Base-by-base conservation (phyloP, 2,888 invertebrate species). In the Augiades crinisus region DNA sequence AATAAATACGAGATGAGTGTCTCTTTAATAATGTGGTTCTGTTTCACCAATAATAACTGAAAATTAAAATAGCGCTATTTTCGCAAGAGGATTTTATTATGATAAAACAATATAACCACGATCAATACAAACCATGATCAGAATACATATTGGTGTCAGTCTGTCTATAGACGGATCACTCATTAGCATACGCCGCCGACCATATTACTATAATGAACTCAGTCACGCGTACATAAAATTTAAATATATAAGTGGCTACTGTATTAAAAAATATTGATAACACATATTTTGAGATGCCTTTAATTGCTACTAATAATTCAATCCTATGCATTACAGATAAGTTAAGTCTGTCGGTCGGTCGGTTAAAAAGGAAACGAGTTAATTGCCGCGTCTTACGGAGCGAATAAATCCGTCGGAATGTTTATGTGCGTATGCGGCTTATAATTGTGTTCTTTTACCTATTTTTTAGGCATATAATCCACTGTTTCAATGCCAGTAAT, bases 191-290 rank as follows among this genome's bases (percentile, higher is more conserved):
- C n/a, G 59, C 61, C 68, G 60, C 62, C 64, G 62, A 70, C 67
- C 75, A 69, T 75, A 78, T 75, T 75, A 77, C 70, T 76, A 70
- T 85, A 83, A 83, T 75, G 78, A 81, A 76, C 78, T 70, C 78
- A 85, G 81, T 81, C 81, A 85, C 76, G 87, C 84, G 79, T 78
- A 75, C 75, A 81, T 80, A 75, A 79, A 83, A 87, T 87, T 85
- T 83, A 71, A 85, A 86, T 84, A 72, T 64, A 74, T 79, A 77
- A 83, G 75, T 71, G 65, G 87, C 88, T 89, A 85, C 88, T 77
- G 88, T 86, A 82, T 86, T 86, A 82, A 84, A n/a, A 76, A 83
- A 83, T 82, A 85, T 86, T 84, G 87, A 88, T 88, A 86, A 83
- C 74, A 71, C 69, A 75, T 80, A 82, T 81, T 84, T 81, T 78